Base-by-base conservation (phyloP, 2,888 invertebrate species). In the Baccha elongata region DNA sequence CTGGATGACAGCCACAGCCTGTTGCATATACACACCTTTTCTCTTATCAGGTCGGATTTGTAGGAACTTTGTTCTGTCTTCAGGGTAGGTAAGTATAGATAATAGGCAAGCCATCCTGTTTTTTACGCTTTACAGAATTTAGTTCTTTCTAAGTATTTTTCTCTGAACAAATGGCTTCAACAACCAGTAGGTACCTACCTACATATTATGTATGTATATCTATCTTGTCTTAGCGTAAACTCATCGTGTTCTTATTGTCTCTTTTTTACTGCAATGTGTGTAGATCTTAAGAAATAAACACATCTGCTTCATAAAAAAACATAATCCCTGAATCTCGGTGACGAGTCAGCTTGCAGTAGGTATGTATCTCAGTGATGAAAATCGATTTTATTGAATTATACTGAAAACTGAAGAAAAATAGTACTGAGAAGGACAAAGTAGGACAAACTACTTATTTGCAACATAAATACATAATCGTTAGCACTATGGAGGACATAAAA, bases 11-110 rank as follows among this genome's bases (percentile, higher is more conserved):
- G 26, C 42, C 46, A 76, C 81, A 81, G 81, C 75, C 81, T 81
- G 81, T 81, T 81, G 81, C 76, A 55, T 52, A 55, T 52, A 69
- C 74, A 71, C 71, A 75, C 80, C 75, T 75, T 68, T n/a, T 65
- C 37, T 35, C 62, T 73, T 79, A 73, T 79, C 73, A 62, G 65
- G 73, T 62, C 48, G 52, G 62, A 73, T 79, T 73, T 64, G 46
- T 44, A 44, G 42, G 29, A 10, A 42, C 44, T 35, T 64, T 35
- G 46, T 48, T 32, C 46, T 46, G 17, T n/a, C 29, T 8, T 10
- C 21, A 37, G 21, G 6, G 10, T 13, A 7, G 42, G 10, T 21
- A 21, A 10, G 17, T 23, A 46, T 46, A 11, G 10, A 11, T 48
- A n/a, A n/a, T 8, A 64, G 46, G n/a, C n/a, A 26, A 44, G 50